Percentiles rank a stretch among this genome's conserved stretches.
Evolutionary conservation across 2,113 vertebrate genomes (phyloP).

Genomic region (Platycercus adscitus): DNA sequence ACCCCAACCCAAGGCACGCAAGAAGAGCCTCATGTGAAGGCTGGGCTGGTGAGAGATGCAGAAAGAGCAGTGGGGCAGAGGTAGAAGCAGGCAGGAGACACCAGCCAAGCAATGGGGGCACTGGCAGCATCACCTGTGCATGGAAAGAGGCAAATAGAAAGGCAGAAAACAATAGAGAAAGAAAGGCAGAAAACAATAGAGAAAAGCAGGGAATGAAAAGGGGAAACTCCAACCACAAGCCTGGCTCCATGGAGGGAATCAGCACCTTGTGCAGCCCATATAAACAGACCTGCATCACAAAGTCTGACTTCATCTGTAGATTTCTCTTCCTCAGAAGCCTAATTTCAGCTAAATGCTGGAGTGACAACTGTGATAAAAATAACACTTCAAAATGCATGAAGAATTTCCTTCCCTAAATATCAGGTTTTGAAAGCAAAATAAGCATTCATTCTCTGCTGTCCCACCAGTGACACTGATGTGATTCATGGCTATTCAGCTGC

Average conservation of each 20-base stretch:
- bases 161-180: not conserved
- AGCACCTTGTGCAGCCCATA: fast-evolving
- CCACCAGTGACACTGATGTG: slow-evolving; percentile 1
- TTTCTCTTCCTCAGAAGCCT: not conserved
- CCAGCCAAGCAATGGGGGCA: not conserved
- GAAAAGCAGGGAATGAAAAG: not conserved
- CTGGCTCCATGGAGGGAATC: fast-evolving
- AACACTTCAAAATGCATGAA: not conserved
- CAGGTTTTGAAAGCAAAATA: slow-evolving; percentile 25
- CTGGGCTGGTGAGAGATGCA: fast-evolving
- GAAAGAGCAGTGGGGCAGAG: not conserved
- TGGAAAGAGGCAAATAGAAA: not conserved
- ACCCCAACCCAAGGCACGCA: fast-evolving
- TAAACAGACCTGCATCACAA: not conserved
- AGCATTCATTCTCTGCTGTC: not conserved
- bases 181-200: not conserved
- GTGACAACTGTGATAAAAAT: slow-evolving; percentile 12
- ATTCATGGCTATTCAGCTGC: slow-evolving; percentile 24
- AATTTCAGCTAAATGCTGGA: not conserved
- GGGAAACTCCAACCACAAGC: not conserved
- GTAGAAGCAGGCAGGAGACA: not conserved
- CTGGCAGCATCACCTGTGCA: not conserved
- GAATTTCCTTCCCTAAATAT: slow-evolving; percentile 19
- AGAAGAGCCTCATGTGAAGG: fast-evolving
- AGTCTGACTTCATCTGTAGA: not conserved